phyloP scores from a whole-genome alignment of 2,888 invertebrate species.

The Biston betularia region DNA sequence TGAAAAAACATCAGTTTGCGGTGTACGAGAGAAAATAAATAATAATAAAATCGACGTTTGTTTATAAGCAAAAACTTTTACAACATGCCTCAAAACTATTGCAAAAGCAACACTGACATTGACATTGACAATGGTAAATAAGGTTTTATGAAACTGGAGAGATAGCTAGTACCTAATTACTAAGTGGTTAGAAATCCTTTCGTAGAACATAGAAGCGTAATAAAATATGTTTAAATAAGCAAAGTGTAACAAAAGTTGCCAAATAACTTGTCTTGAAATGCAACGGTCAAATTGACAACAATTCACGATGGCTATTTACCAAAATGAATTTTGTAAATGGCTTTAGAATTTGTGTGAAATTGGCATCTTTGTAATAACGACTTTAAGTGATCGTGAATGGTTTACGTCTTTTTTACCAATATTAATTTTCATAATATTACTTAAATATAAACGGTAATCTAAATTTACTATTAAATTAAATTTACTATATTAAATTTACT shows the following conservation, averaged over 20 bases:
- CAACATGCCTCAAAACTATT: constrained; percentile 31
- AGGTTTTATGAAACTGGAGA: too few relatives aligned
- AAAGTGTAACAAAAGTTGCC: constrained; percentile 11
- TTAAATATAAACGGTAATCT: too few relatives aligned
- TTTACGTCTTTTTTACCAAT: background rate
- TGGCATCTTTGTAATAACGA: background rate
- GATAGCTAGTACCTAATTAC: too few relatives aligned
- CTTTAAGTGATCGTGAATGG: background rate
- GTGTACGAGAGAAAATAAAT: constrained; percentile 54
- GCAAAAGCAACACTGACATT: too few relatives aligned
- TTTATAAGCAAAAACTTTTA: constrained; percentile 48
- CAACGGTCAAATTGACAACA: constrained; percentile 11
- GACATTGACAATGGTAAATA: too few relatives aligned
- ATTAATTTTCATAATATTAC: background rate
- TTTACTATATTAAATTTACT: too few relatives aligned
- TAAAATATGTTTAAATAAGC: background rate
- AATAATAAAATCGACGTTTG: constrained; percentile 42
- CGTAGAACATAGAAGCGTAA: too few relatives aligned
- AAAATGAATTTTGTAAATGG: constrained; percentile 2
- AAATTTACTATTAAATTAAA: too few relatives aligned
- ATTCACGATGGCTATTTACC: background rate
- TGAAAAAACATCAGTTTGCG: constrained; percentile 56
- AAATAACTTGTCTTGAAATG: background rate
- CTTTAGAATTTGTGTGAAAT: constrained; percentile 3
- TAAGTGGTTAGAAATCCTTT: too few relatives aligned